A percentile compares a stretch with the other conserved stretches of the same genome.
Evolutionary conservation across 2,113 vertebrate species (phyloP).

Genomic region (Lipophrys pholis): DNA sequence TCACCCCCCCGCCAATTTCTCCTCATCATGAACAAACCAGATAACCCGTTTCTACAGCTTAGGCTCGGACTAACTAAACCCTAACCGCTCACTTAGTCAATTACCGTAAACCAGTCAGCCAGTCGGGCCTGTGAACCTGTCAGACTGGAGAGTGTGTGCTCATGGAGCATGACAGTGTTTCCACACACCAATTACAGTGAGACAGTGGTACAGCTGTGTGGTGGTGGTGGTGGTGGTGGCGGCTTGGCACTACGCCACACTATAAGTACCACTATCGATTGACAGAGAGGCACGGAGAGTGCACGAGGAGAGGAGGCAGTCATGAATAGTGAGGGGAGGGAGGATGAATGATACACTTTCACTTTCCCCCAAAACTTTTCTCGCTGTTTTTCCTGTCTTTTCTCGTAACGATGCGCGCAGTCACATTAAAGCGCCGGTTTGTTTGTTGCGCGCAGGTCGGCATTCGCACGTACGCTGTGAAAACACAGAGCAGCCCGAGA

Average conservation of each 20-base stretch:
- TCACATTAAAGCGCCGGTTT: constrained; percentile 19
- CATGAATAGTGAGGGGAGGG: constrained; percentile 19
- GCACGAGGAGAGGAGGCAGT: constrained; percentile 32
- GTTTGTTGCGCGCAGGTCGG: constrained; percentile 4
- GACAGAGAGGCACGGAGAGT: constrained; percentile 47
- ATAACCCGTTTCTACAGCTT: too few relatives aligned
- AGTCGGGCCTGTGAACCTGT: constrained; percentile 57
- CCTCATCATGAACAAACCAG: too few relatives aligned
- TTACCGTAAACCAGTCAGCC: constrained; percentile 59
- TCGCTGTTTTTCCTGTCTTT: constrained; percentile 1
- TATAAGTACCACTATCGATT: constrained; percentile 73
- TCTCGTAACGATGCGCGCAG: constrained; percentile 24
- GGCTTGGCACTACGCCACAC: constrained; percentile 72
- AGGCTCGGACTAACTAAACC: constrained; percentile 11
- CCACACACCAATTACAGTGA: constrained; percentile 77
- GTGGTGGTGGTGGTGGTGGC: not conserved
- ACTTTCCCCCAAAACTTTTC: constrained; percentile 2
- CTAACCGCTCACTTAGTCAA: constrained; percentile 49
- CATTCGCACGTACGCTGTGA: constrained; percentile 10
- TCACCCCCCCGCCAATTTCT: too few relatives aligned
- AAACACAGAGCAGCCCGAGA: constrained; percentile 15
- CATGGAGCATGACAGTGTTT: constrained; percentile 76
- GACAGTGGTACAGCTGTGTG: constrained; percentile 70
- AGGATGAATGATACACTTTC: not conserved
- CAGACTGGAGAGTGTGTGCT: constrained; percentile 63